phyloP scores from a whole-genome alignment of 2,888 invertebrate genomes.

The Agrochola circellaris region DNA sequence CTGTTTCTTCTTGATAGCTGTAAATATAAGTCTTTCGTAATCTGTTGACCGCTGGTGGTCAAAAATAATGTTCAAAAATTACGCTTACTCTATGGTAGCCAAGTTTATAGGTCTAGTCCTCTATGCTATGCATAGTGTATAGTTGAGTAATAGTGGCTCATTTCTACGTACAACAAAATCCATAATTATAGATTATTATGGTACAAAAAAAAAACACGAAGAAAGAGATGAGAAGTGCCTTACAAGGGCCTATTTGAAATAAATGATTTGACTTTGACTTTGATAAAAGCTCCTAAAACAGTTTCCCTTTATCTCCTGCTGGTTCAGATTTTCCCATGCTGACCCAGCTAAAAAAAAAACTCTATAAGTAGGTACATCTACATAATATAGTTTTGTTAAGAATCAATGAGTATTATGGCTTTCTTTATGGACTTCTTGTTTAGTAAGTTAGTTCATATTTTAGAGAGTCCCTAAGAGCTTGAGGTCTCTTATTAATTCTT shows the following conservation, averaged over 20 bases:
- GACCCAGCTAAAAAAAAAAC: background rate
- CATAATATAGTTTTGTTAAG: too few species aligned
- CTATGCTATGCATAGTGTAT: background rate
- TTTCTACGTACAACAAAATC: background rate
- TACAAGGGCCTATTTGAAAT: too few species aligned
- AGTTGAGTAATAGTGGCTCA: background rate
- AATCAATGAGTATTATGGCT: too few species aligned
- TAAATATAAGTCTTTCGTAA: background rate
- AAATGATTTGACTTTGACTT: too few species aligned
- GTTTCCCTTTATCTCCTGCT: background rate
- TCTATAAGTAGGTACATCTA: background rate
- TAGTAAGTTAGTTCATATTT: too few species aligned
- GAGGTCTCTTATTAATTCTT: background rate
- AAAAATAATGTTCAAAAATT: background rate
- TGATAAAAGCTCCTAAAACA: background rate
- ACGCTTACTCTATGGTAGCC: background rate
- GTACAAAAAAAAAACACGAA: background rate
- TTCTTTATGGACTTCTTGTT: background rate
- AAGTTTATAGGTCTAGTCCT: background rate
- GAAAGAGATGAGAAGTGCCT: too few species aligned
- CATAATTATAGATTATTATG: background rate
- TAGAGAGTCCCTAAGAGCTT: background rate
- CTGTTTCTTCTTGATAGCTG: slow-evolving; percentile 5
- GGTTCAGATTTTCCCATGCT: background rate
- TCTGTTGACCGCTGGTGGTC: background rate